A percentile compares a stretch with the other conserved stretches of the same genome.
Evolutionary conservation across 2,888 invertebrate species (phyloP).

Genomic region (Pherbina coryleti): DNA sequence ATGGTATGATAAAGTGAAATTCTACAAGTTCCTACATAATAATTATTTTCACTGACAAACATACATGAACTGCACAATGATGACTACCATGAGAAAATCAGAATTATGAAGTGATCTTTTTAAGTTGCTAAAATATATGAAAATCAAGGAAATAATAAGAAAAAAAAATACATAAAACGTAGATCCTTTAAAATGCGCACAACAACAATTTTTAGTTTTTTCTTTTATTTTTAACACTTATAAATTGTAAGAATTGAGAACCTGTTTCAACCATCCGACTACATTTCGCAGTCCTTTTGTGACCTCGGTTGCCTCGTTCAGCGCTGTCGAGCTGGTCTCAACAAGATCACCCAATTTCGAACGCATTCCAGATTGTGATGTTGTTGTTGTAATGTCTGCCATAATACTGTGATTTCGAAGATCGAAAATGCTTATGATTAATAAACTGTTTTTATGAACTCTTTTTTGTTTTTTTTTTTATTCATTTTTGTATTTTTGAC

Average conservation of each 20-base stretch:
- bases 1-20: background rate
- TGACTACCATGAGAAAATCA: background rate
- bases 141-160: background rate
- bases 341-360: slow-evolving; percentile 82
- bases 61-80: background rate
- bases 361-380: slow-evolving; percentile 73
- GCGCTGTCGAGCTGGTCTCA: slow-evolving; percentile 78
- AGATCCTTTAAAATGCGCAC: slow-evolving; percentile 1
- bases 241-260: slow-evolving; percentile 52
- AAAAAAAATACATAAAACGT: slow-evolving; percentile 1
- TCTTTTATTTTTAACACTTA: slow-evolving; percentile 4
- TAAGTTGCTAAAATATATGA: background rate
- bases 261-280: slow-evolving; percentile 88
- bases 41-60: background rate
- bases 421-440: slow-evolving; percentile 24
- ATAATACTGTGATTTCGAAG: slow-evolving; percentile 50
- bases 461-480: background rate
- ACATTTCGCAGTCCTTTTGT: slow-evolving; percentile 82
- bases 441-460: background rate
- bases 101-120: background rate
- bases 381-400: slow-evolving; percentile 53
- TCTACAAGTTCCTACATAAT: too few species aligned
- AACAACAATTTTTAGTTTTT: slow-evolving; percentile 19
- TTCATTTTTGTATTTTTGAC: slow-evolving; percentile 15
- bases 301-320: slow-evolving; percentile 70